Base-by-base conservation (phyloP, 2,888 invertebrate species). In the Andrena minutula region DNA sequence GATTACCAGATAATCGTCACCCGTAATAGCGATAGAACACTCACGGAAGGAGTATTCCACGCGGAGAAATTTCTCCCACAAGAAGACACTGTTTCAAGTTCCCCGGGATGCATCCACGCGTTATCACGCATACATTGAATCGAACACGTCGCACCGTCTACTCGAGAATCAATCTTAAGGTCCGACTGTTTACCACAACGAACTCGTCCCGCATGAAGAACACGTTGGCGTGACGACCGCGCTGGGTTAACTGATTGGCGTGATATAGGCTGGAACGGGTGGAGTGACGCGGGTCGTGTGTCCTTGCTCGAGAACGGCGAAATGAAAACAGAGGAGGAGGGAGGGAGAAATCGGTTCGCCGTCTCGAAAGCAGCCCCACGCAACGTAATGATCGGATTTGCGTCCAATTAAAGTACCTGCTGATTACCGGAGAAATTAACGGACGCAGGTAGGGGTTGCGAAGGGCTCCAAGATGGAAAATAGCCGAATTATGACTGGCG, bases 161-260 rank as follows among this genome's bases (percentile, higher is more conserved):
- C 2, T 32, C 16, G 20, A 53, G 65, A 66, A 71, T 72, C 77
- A 58, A 68, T 78, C 71, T 16, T 28, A 76, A 66, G 56, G 53
- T 68, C 58, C 28, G 32, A 69, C 69, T 89, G 88, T 91, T 91
- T 90, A 88, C 86, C 87, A 77, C 88, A 70, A 84, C 87, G 87
- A 87, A 88, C 89, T 90, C 86, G 90, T 90, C 69, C 69, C 90
- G 90, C 91, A 91, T 93, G 91, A 92, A 91, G 90, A 91, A 91
- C 90, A 91, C 90, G 92, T 92, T 92, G 92, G 90, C 88, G 92
- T 91, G 91, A 89, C 89, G 90, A 89, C 87, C 89, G 85, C 86
- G 87, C 75, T 81, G 87, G 77, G 87, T 90, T 90, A 92, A 91
- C 85, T 85, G 91, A 91, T 91, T 88, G 88, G 91, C 91, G 91